phyloP scores from a whole-genome alignment of 2,888 invertebrate genomes.

The Euzetes globulus region DNA sequence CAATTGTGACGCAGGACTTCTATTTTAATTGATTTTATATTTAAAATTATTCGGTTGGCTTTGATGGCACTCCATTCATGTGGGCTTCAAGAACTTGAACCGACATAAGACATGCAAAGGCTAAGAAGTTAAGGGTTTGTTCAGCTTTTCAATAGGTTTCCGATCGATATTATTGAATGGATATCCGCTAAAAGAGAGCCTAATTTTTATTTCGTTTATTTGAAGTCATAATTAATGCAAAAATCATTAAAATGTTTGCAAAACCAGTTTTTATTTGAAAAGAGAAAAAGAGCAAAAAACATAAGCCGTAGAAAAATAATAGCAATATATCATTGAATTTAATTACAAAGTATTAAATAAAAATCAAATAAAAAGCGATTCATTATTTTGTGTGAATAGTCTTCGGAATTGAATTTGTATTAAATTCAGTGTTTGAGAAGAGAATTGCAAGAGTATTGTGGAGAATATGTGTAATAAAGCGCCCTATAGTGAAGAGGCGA shows the following conservation, averaged over 20 bases:
- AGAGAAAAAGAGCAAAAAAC: not conserved
- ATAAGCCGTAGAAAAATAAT: slow-evolving; percentile 9
- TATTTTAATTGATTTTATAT: too few relatives aligned
- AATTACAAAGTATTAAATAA: slow-evolving; percentile 30
- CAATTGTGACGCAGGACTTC: too few relatives aligned
- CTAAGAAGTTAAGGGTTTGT: too few relatives aligned
- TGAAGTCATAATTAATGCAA: too few relatives aligned
- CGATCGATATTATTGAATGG: too few relatives aligned
- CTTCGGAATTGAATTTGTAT: not conserved
- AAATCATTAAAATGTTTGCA: not conserved
- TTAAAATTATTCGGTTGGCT: too few relatives aligned
- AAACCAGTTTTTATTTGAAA: not conserved
- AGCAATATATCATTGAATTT: slow-evolving; percentile 27
- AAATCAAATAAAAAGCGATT: slow-evolving; percentile 17
- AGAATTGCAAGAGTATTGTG: not conserved
- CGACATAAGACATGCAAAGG: too few relatives aligned
- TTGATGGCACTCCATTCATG: too few relatives aligned
- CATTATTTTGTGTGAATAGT: slow-evolving; percentile 1
- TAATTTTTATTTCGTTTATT: too few relatives aligned
- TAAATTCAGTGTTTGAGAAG: not conserved
- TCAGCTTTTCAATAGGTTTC: too few relatives aligned
- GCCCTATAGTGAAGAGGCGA: slow-evolving; percentile 26
- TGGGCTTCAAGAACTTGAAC: too few relatives aligned
- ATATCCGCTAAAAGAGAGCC: too few relatives aligned
- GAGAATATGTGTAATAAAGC: slow-evolving; percentile 29